These are phyloP conservation scores for Zelleria hepariella DNA, from an alignment of 2,888 invertebrate species.

Conservation along the genomic window DNA sequence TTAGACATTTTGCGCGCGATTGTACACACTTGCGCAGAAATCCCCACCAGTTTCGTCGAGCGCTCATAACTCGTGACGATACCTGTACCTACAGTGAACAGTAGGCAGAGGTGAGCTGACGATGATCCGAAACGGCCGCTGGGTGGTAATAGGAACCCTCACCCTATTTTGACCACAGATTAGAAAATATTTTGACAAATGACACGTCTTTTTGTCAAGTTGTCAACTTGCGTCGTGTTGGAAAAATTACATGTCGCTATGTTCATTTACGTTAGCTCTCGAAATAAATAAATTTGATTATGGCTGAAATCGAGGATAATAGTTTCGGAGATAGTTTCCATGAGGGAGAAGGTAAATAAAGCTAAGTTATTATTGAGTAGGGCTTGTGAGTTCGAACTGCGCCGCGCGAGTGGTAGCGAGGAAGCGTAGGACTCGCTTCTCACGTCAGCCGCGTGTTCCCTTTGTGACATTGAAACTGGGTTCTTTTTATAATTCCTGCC, in stretches of 20 bases:
- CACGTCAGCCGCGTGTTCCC: conserved; percentile 59
- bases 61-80: too few relatives aligned
- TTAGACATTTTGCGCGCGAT: too few relatives aligned
- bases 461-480: conserved; percentile 69
- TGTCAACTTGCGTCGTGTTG: conserved; percentile 65
- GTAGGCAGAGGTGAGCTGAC: too few relatives aligned
- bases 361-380: conserved; percentile 54
- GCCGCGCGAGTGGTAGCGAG: conserved; percentile 37
- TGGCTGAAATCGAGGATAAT: conserved; percentile 67
- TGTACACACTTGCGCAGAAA: too few relatives aligned
- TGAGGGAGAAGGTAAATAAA: conserved; percentile 69
- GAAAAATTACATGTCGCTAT: conserved; percentile 65
- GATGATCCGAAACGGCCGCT: too few relatives aligned
- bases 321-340: conserved; percentile 64
- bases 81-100: too few relatives aligned
- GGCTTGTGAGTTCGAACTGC: conserved; percentile 46
- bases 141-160: too few relatives aligned
- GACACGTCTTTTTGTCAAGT: conserved; percentile 48
- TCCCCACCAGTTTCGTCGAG: too few relatives aligned
- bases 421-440: conserved; percentile 37
- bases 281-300: conserved; percentile 67
- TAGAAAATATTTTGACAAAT: conserved; percentile 33
- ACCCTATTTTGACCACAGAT: background rate
- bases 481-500: conserved; percentile 71
- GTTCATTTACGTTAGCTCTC: conserved; percentile 65